Evolutionary conservation across 2,797 vertebrate genomes (phyloP).

Genomic region (Pogonophryne albipinna): DNA sequence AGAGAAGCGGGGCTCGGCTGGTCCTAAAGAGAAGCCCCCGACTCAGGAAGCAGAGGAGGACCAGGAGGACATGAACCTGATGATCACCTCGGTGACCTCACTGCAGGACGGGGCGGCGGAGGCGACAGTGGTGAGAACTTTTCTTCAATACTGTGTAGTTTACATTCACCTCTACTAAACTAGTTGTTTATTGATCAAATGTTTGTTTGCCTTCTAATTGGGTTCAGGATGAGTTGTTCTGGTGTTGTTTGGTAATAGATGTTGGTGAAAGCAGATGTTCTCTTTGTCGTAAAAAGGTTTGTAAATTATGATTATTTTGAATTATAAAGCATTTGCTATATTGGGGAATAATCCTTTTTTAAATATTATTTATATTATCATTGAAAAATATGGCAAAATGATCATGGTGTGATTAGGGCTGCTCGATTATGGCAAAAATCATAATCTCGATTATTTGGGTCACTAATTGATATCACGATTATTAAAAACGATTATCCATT

Average conservation of each 20-base stretch:
- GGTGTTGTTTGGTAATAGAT: slow-evolving; percentile 11
- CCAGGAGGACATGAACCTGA: slow-evolving; percentile 91
- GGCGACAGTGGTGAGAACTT: slow-evolving; percentile 62
- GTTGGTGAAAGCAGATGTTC: slow-evolving; percentile 17
- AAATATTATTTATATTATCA: no score
- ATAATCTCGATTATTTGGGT: no score
- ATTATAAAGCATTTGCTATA: no score
- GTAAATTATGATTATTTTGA: no score
- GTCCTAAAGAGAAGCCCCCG: slow-evolving; percentile 51
- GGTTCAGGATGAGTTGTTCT: not conserved
- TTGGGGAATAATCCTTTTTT: no score
- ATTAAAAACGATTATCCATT: no score
- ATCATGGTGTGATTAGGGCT: no score
- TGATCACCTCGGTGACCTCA: slow-evolving; percentile 98
- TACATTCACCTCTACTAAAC: not conserved
- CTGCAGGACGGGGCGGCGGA: slow-evolving; percentile 88
- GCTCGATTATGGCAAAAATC: no score
- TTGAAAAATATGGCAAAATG: no score
- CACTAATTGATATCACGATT: no score
- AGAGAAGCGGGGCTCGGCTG: slow-evolving; percentile 52
- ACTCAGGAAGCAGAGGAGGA: slow-evolving; percentile 43
- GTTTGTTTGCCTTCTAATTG: not conserved
- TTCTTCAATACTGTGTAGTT: not conserved
- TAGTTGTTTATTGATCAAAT: no score
- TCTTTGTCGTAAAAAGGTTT: slow-evolving; percentile 1